phyloP scores from a whole-genome alignment of 2,113 vertebrate genomes.

The Phylloscopus whistleri region DNA sequence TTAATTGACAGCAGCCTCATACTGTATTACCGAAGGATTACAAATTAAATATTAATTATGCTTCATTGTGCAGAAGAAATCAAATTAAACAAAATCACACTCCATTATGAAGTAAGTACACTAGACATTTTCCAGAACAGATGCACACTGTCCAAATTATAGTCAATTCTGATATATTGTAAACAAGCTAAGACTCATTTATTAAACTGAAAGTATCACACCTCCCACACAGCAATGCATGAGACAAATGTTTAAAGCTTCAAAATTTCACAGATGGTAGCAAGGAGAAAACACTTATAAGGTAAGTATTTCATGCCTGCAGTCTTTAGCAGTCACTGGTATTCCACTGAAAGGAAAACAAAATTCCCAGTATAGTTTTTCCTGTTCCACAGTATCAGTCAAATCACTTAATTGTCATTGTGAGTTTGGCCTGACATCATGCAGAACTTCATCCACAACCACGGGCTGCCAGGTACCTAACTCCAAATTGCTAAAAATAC shows the following conservation, averaged over 20 bases:
- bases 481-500: not conserved
- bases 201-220: constrained; percentile 57
- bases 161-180: constrained; percentile 42
- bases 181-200: constrained; percentile 57
- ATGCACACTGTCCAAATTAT: constrained; percentile 57
- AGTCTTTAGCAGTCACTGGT: not conserved
- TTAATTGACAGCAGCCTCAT: constrained; percentile 50
- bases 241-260: constrained; percentile 52
- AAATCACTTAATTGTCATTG: not conserved
- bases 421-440: not conserved
- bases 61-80: constrained; percentile 55
- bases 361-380: not conserved
- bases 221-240: constrained; percentile 55
- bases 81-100: constrained; percentile 57
- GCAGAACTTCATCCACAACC: not conserved
- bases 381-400: not conserved
- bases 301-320: not conserved
- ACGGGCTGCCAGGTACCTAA: rapidly evolving
- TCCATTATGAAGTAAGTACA: constrained; percentile 57
- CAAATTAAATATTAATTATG: constrained; percentile 67
- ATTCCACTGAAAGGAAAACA: not conserved
- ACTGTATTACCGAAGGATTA: constrained; percentile 47
- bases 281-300: constrained; percentile 17
- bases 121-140: constrained; percentile 42
- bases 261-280: constrained; percentile 37